Conservation (phyloP, 2,888 invertebrate genomes). For the Hirtodrosophila histrioides region DNA sequence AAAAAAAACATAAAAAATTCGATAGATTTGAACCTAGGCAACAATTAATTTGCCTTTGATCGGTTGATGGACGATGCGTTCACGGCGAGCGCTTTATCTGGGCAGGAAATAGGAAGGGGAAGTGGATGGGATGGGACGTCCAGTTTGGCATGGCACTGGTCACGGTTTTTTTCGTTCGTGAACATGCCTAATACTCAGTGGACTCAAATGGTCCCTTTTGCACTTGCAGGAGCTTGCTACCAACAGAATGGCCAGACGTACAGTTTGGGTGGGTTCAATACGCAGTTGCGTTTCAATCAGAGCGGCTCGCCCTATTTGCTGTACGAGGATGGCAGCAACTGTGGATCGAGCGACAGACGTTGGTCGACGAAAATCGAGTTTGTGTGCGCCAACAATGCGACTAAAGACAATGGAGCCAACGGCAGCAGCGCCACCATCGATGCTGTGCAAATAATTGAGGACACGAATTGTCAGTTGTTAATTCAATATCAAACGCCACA, state of each 20-base stretch:
- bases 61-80: constrained; percentile 32
- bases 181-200: constrained; percentile 17
- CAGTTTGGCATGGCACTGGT: constrained; percentile 8
- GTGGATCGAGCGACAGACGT: constrained; percentile 48
- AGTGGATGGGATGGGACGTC: background rate
- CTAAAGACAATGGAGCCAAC: constrained; percentile 61
- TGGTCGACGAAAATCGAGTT: constrained; percentile 85
- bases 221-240: constrained; percentile 81
- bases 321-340: constrained; percentile 81
- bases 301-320: constrained; percentile 83
- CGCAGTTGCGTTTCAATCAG: constrained; percentile 82
- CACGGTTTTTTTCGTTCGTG: constrained; percentile 16
- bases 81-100: constrained; percentile 18
- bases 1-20: constrained; percentile 2
- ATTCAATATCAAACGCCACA: constrained; percentile 83
- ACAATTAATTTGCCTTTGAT: constrained; percentile 53
- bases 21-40: constrained; percentile 22
- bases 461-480: constrained; percentile 83
- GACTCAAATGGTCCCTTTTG: constrained; percentile 22
- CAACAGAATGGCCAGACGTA: constrained; percentile 71
- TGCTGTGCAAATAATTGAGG: constrained; percentile 83
- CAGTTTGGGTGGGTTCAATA: constrained; percentile 80
- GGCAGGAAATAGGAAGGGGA: no score
- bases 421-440: constrained; percentile 17
- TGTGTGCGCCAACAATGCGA: constrained; percentile 81